Base-by-base conservation (phyloP, 2,888 invertebrate genomes). In the Tineola bisselliella region DNA sequence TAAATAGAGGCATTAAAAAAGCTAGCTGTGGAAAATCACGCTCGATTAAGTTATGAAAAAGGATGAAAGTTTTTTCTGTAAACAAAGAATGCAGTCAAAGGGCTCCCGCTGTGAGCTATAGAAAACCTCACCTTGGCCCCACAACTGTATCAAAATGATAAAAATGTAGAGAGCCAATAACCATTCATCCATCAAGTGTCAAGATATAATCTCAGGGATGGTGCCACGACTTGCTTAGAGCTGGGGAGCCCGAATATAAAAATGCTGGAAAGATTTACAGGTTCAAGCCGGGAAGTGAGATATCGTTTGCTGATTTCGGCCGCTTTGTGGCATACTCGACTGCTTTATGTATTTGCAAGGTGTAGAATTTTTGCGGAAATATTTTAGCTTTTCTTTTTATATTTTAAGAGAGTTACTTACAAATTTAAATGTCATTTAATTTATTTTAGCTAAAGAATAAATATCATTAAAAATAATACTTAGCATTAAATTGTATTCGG, bases 161-260 rank as follows among this genome's bases (percentile, higher is more conserved):
- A 88, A 89, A 89, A 89, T 88, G 88, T 88, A 88, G 88, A 89
- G 89, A 90, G 89, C 91, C 91, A 91, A 91, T 91, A 91, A 90
- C 91, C 91, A 91, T 91, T 91, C 91, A 91, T 91, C 91, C 90
- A 91, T 91, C 91, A 91, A 86, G 88, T 87, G 91, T 91, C 91
- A 89, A 89, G 90, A 90, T 88, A 89, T 89, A 90, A 90, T 90
- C 90, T 89, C 77, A 82, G 84, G 81, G 81, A 81, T 84, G 83
- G 72, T 78, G 82, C 82, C 71, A 74, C 75, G 72, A 81, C 81
- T 78, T 81, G 81, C 86, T 86, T 81, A 84, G 82, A 82, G 79
- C 76, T 72, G 77, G 75, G 79, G 77, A 73, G 67, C 63, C 63
- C 77, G 84, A 81, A 84, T 83, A 84, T 84, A 86, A 84, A 86